Percentiles rank a stretch among this genome's conserved stretches.
phyloP scores from a whole-genome alignment of 2,888 invertebrate species.

The Cristatella mucedo region DNA sequence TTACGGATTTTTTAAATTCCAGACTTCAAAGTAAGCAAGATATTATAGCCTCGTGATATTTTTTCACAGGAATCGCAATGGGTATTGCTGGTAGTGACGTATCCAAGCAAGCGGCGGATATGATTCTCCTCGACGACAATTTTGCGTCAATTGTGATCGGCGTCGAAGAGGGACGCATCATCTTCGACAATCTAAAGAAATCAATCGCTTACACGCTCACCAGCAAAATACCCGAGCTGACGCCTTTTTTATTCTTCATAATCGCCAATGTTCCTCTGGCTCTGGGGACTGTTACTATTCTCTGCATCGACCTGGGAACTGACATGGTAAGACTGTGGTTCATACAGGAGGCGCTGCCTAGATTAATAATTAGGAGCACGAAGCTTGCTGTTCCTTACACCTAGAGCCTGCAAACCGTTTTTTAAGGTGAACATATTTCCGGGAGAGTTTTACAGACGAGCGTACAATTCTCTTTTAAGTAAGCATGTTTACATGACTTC shows the following conservation, averaged over 20 bases:
- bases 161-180: slow-evolving; percentile 53
- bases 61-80: slow-evolving; percentile 51
- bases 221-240: slow-evolving; percentile 15
- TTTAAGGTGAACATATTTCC: no score
- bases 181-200: slow-evolving; percentile 17
- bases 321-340: slow-evolving; percentile 13
- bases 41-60: neutral
- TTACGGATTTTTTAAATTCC: no score
- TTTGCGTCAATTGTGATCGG: slow-evolving; percentile 47
- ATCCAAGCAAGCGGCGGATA: slow-evolving; percentile 48
- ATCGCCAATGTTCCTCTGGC: slow-evolving; percentile 13
- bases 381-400: no score
- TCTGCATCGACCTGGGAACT: slow-evolving; percentile 15
- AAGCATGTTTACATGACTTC: no score
- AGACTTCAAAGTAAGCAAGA: slow-evolving; percentile 2
- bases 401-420: no score
- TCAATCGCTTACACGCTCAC: slow-evolving; percentile 16
- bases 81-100: slow-evolving; percentile 86
- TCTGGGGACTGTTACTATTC: slow-evolving; percentile 14
- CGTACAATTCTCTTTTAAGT: no score
- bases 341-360: no score
- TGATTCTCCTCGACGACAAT: slow-evolving; percentile 16
- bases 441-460: no score
- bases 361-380: no score
- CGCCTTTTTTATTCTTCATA: slow-evolving; percentile 15